Percentiles rank a stretch among this genome's conserved stretches.
phyloP scores from a whole-genome alignment of 1,140 invertebrate species.

The Listronotus bonariensis region DNA sequence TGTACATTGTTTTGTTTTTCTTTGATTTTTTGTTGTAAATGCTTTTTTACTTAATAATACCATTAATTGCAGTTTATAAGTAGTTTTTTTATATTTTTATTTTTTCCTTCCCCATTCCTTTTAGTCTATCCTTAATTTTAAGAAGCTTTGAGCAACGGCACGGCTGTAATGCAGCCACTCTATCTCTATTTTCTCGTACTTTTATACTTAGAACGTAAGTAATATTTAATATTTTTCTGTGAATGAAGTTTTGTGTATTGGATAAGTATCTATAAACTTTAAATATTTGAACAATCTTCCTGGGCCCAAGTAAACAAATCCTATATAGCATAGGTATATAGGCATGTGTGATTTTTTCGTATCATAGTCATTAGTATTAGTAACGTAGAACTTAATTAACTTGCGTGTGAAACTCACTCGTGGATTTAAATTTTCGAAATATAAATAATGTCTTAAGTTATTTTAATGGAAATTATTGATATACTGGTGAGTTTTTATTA shows the following conservation, averaged over 20 bases:
- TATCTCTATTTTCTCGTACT: conserved; percentile 42
- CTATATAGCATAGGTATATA: conserved; percentile 53
- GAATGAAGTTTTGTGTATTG: conserved; percentile 49
- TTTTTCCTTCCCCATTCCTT: conserved; percentile 55
- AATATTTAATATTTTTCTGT: conserved; percentile 48
- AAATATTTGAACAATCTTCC: conserved; percentile 56
- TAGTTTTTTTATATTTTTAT: conserved; percentile 58
- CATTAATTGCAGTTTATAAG: conserved; percentile 68
- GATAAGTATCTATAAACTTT: conserved; percentile 42
- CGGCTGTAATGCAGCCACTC: conserved; percentile 25
- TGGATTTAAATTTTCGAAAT: not conserved
- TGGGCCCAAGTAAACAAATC: conserved; percentile 56
- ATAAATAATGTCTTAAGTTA: too few species aligned
- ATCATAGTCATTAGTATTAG: conserved; percentile 55
- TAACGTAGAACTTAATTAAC: conserved; percentile 38
- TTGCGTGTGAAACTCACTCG: conserved; percentile 20
- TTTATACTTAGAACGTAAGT: conserved; percentile 48
- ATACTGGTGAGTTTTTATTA: too few species aligned
- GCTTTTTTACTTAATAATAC: conserved; percentile 71
- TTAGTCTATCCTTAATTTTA: conserved; percentile 46
- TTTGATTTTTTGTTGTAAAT: conserved; percentile 71
- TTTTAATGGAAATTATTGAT: too few species aligned
- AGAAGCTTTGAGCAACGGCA: conserved; percentile 39
- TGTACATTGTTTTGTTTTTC: conserved; percentile 71
- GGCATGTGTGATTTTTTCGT: conserved; percentile 56